Evolutionary conservation across 2,888 invertebrate species (phyloP), one percentile per base, ranked within the genome.

Genomic region (Calliscelio sp.): DNA sequence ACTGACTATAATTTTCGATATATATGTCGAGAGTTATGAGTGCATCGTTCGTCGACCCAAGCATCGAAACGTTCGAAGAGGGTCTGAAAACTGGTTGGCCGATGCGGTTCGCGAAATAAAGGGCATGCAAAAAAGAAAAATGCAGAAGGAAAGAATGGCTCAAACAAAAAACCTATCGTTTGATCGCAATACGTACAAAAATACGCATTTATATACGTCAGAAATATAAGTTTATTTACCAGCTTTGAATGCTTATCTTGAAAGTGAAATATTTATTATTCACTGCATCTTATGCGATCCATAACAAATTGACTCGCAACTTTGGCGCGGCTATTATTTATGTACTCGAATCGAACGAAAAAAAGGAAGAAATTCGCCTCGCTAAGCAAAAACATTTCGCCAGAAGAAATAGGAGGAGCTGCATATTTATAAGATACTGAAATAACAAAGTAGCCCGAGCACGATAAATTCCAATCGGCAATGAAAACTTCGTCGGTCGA

Each of bases 21-120:
- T 86, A 88, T 84, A 87, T 88, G 88, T 89, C 87, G 84, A 89
- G 89, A 91, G 87, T 91, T 90, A 91, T 89, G 89, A 90, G 88
- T 89, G 86, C 88, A 86, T 88, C 89, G 91, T 91, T 89, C 91
- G 89, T 89, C 91, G 91, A 91, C 91, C 91, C 89, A 90, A 81
- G 86, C 87, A 79, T 59, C 81, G 73, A 85, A 86, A 86, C 79
- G 59, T 77, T 85, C 85, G 78, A 80, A 81, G 83, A 85, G 86
- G 84, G 80, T 80, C 87, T 88, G 87, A 90, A 90, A 91, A 92
- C 91, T 91, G 90, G 90, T 91, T 89, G 89, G 82, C 75, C 82
- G 81, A 78, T 85, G 85, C 81, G 85, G 83, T 82, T 83, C 81
- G 86, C 85, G 87, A 89, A 88, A 88, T 88, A 89, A 88, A 85